A percentile compares a stretch with the other conserved stretches of the same genome.
Conservation (phyloP, 1,140 invertebrate genomes). For the Philopotamus ludificatus region DNA sequence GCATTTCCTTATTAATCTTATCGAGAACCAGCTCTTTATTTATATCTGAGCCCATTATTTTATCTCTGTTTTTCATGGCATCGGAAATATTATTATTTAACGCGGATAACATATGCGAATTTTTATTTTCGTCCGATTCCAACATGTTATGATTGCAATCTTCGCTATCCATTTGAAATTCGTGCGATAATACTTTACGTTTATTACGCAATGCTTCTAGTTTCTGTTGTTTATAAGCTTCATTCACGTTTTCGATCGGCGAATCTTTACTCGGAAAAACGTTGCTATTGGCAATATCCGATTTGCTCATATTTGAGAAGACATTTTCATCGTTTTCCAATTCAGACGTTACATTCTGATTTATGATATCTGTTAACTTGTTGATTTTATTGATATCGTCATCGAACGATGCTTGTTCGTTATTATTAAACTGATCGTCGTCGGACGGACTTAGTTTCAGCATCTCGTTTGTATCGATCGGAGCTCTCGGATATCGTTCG, state of each 20-base stretch:
- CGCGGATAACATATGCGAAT: background rate
- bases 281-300: conserved; percentile 47
- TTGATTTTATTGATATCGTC: background rate
- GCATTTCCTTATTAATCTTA: conserved; percentile 33
- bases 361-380: conserved; percentile 20
- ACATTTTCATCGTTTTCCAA: conserved; percentile 41
- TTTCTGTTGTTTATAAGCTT: conserved; percentile 34
- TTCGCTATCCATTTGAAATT: conserved; percentile 44
- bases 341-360: conserved; percentile 38
- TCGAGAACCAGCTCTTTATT: conserved; percentile 47
- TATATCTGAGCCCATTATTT: conserved; percentile 37
- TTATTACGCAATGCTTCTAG: conserved; percentile 50
- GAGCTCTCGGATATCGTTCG: background rate
- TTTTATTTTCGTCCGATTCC: background rate
- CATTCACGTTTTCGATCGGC: conserved; percentile 13
- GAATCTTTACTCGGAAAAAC: conserved; percentile 17
- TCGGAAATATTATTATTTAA: conserved; percentile 25
- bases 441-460: background rate
- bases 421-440: conserved; percentile 2
- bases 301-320: conserved; percentile 38
- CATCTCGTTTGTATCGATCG: background rate
- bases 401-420: background rate
- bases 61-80: conserved; percentile 19
- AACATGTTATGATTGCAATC: background rate
- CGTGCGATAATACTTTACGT: conserved; percentile 50